These are phyloP conservation scores for Cheiracanthium punctorium DNA, from an alignment of 2,888 invertebrate species.

Conservation along the genomic window DNA sequence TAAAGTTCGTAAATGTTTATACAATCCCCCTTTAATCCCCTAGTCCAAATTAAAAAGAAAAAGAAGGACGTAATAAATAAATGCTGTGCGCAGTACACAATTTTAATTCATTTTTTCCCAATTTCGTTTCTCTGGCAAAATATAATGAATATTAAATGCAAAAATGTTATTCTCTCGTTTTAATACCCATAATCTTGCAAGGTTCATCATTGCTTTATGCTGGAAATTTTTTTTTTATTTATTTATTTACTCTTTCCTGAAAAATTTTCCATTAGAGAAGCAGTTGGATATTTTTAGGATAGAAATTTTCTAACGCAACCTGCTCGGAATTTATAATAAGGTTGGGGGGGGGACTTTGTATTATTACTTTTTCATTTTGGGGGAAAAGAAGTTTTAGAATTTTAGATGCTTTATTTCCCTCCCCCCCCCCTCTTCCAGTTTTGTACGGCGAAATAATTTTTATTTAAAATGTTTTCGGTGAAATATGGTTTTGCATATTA, in stretches of 20 bases:
- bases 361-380: background rate
- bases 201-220: background rate
- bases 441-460: background rate
- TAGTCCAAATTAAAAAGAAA: background rate
- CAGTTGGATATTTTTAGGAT: background rate
- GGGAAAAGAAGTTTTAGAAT: constrained; percentile 3
- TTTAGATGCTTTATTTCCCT: background rate
- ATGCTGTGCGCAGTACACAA: background rate
- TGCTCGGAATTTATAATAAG: constrained; percentile 10
- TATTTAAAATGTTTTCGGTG: background rate
- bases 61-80: background rate
- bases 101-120: constrained; percentile 9
- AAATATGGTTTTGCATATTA: background rate
- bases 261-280: background rate
- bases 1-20: background rate
- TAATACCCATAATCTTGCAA: background rate
- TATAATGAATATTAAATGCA: constrained; percentile 7
- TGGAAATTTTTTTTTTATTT: background rate
- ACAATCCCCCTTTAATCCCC: background rate
- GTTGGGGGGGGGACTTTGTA: constrained; percentile 8
- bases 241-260: background rate
- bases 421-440: too few relatives aligned
- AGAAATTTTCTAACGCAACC: background rate
- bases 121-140: background rate
- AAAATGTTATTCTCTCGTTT: constrained; percentile 3